Evolutionary conservation across 2,888 invertebrate species (phyloP).

Genomic region (Eristalis arbustorum): DNA sequence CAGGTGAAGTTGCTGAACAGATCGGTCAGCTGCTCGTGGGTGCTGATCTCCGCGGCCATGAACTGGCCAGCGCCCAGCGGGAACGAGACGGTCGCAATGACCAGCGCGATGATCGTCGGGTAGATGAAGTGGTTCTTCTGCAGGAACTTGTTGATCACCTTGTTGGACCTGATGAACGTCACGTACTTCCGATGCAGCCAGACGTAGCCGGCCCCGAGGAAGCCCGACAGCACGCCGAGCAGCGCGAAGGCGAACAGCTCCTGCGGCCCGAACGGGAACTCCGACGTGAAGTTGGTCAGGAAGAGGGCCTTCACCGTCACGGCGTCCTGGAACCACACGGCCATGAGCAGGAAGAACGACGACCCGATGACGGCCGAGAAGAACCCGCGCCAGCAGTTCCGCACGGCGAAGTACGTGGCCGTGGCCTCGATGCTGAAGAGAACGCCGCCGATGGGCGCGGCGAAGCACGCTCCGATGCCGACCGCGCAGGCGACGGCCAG

Average conservation of each 20-base stretch:
- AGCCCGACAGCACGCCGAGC: constrained; percentile 93
- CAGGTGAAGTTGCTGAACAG: constrained; percentile 98
- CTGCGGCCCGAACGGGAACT: constrained; percentile 98
- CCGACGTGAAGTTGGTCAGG: constrained; percentile 93
- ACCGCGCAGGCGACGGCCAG: constrained; percentile 98
- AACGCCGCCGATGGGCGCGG: constrained; percentile 98
- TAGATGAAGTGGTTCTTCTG: constrained; percentile 98
- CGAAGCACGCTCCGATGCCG: constrained; percentile 96
- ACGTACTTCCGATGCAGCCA: constrained; percentile 96
- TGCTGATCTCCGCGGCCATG: constrained; percentile 90
- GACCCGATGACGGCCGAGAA: constrained; percentile 99
- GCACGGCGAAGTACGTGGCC: constrained; percentile 98
- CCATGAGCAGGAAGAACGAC: constrained; percentile 94
- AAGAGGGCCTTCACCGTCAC: constrained; percentile 97
- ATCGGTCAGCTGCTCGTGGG: constrained; percentile 88
- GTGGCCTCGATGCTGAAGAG: constrained; percentile 99
- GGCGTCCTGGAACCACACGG: constrained; percentile 96
- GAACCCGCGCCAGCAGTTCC: constrained; percentile 99
- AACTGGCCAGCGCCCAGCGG: constrained; percentile 96
- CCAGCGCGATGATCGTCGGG: constrained; percentile 93
- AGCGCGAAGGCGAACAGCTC: constrained; percentile 96
- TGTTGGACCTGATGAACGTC: constrained; percentile 94
- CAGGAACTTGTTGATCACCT: constrained; percentile 92
- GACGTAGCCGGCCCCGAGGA: constrained; percentile 95
- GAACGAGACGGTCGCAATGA: constrained; percentile 93